A percentile compares a stretch with the other conserved stretches of the same genome.
Evolutionary conservation across 2,888 invertebrate genomes (phyloP).

Genomic region (Phania funesta): DNA sequence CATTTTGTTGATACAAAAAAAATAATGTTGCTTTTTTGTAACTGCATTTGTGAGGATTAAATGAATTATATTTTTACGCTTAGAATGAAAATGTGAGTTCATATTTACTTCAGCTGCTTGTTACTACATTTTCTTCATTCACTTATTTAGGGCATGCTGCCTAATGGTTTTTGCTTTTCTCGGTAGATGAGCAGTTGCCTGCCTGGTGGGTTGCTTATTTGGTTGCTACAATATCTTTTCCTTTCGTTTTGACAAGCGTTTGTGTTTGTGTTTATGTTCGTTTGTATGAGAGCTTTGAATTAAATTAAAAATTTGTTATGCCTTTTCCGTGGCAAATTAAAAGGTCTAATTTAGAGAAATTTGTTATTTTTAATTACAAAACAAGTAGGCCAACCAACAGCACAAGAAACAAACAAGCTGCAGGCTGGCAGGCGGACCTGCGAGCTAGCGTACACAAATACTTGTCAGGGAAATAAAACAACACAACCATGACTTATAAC

Average conservation of each 20-base stretch:
- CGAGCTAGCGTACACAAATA: background rate
- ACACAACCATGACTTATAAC: background rate
- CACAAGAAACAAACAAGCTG: constrained; percentile 3
- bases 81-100: constrained; percentile 59
- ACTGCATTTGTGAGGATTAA: constrained; percentile 64
- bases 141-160: constrained; percentile 39
- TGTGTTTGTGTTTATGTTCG: constrained; percentile 2
- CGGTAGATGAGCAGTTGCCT: constrained; percentile 3
- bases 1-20: background rate
- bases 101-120: constrained; percentile 26
- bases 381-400: constrained; percentile 60
- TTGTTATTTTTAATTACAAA: constrained; percentile 66
- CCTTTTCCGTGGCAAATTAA: constrained; percentile 64
- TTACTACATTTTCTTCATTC: constrained; percentile 15
- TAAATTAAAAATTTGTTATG: constrained; percentile 66
- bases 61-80: constrained; percentile 63
- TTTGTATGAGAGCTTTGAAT: constrained; percentile 29
- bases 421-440: background rate
- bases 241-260: constrained; percentile 8
- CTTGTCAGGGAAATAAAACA: background rate
- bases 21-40: constrained; percentile 14
- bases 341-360: constrained; percentile 62
- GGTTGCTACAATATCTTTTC: constrained; percentile 4
- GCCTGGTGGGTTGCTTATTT: background rate
- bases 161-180: constrained; percentile 32